A percentile compares a stretch with the other conserved stretches of the same genome.
phyloP scores from a whole-genome alignment of 2,113 vertebrate genomes.

The Tachysurus fulvidraco region DNA sequence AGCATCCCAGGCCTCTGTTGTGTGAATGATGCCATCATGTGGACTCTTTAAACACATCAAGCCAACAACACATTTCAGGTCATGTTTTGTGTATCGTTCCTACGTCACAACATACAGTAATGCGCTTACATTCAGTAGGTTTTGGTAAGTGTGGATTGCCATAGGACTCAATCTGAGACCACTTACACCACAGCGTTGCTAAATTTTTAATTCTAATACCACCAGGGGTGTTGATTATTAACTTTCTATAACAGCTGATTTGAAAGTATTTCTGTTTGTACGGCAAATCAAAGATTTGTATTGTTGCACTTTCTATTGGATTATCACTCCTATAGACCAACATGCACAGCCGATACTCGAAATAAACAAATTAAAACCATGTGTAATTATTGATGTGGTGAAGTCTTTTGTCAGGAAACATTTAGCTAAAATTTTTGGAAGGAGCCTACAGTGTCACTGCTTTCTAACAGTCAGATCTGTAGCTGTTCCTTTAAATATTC shows the following conservation, averaged over 20 bases:
- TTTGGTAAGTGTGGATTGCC: background rate
- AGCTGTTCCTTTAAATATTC: background rate
- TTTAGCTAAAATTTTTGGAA: background rate
- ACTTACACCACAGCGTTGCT: no score
- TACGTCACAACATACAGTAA: background rate
- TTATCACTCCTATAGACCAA: background rate
- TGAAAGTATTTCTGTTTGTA: background rate
- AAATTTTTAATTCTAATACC: background rate
- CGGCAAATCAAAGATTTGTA: background rate
- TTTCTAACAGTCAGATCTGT: background rate
- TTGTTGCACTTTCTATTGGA: background rate
- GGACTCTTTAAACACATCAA: constrained; percentile 54
- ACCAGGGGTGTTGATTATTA: background rate
- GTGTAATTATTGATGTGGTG: background rate
- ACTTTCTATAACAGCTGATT: background rate
- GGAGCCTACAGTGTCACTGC: background rate
- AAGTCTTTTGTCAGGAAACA: background rate
- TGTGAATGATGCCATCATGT: constrained; percentile 67
- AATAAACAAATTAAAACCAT: no score
- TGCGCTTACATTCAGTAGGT: background rate
- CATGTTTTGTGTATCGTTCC: background rate
- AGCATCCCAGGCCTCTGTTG: constrained; percentile 41
- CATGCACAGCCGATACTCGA: no score
- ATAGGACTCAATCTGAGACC: background rate
- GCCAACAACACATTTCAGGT: background rate